A percentile compares a stretch with the other conserved stretches of the same genome.
These are phyloP conservation scores for Spodoptera littoralis DNA, from an alignment of 2,888 invertebrate genomes.

Conservation along the genomic window DNA sequence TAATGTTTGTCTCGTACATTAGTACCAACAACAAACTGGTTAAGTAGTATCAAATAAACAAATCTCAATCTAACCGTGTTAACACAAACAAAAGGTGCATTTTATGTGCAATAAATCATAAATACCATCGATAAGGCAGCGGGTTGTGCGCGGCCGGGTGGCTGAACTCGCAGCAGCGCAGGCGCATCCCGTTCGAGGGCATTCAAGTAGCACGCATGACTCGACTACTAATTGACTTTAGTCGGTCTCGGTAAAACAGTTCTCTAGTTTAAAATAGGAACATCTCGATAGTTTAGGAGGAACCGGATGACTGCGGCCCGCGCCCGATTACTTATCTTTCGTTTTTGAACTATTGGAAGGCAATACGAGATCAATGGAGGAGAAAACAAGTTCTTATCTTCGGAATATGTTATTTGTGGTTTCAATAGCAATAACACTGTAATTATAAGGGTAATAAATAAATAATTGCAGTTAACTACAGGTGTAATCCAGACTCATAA, in stretches of 20 bases:
- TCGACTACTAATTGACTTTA: conserved; percentile 76
- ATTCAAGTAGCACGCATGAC: conserved; percentile 75
- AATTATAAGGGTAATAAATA: too few species aligned
- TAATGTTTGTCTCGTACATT: conserved; percentile 19
- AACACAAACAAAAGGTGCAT: conserved; percentile 49
- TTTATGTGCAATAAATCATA: conserved; percentile 63
- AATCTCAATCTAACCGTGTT: conserved; percentile 30
- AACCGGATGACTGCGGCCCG: conserved; percentile 44
- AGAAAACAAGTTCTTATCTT: neutral
- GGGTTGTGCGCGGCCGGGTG: conserved; percentile 60
- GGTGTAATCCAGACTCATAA: too few species aligned
- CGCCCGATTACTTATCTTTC: conserved; percentile 31
- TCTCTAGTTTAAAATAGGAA: conserved; percentile 68
- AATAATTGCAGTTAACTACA: too few species aligned
- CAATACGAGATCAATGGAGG: neutral
- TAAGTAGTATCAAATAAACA: conserved; percentile 39
- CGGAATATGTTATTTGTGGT: too few species aligned
- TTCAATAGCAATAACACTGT: too few species aligned
- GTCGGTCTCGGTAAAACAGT: conserved; percentile 69
- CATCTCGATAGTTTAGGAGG: conserved; percentile 61
- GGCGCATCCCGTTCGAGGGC: conserved; percentile 74
- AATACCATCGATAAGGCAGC: conserved; percentile 58
- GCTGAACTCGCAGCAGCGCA: conserved; percentile 69
- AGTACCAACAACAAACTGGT: conserved; percentile 34
- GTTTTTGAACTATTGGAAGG: conserved; percentile 17